Evolutionary conservation across 2,888 invertebrate genomes (phyloP).

Genomic region (Drosophila mimica): DNA sequence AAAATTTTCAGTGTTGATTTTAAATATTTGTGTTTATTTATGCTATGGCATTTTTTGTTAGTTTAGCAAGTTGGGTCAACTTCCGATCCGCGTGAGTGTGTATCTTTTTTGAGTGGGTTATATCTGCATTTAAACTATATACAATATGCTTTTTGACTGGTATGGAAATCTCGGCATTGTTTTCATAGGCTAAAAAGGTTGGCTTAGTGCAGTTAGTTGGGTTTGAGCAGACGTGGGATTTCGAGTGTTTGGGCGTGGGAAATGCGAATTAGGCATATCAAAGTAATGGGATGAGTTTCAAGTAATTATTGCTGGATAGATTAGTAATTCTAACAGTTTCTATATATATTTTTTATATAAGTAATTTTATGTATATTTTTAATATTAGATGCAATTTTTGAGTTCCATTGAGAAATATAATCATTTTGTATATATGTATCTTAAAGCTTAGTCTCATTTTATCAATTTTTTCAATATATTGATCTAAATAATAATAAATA

Average conservation of each 20-base stretch:
- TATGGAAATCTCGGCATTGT: slow-evolving; percentile 69
- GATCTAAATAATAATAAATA: neutral
- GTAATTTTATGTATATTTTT: neutral
- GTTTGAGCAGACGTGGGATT: slow-evolving; percentile 54
- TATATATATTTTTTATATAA: neutral
- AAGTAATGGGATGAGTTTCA: neutral
- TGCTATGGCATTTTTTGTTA: slow-evolving; percentile 48
- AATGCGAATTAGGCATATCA: slow-evolving; percentile 11
- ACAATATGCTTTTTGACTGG: slow-evolving; percentile 62
- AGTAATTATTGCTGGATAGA: neutral
- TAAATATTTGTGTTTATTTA: slow-evolving; percentile 77
- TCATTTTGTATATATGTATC: neutral
- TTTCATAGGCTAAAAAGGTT: slow-evolving; percentile 66
- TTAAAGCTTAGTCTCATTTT: no score
- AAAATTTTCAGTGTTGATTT: slow-evolving; percentile 69
- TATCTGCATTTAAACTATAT: slow-evolving; percentile 25
- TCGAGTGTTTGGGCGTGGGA: slow-evolving; percentile 53
- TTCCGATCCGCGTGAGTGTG: slow-evolving; percentile 1
- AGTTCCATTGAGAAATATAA: neutral
- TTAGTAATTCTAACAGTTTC: neutral
- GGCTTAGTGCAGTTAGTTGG: slow-evolving; percentile 1
- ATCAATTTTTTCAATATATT: no score
- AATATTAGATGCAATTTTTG: neutral
- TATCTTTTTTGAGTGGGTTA: slow-evolving; percentile 37
- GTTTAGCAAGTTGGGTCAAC: slow-evolving; percentile 45